phyloP scores from a whole-genome alignment of 37 sponge, comb jelly and placozoan species.

The Halichondria panicea region DNA sequence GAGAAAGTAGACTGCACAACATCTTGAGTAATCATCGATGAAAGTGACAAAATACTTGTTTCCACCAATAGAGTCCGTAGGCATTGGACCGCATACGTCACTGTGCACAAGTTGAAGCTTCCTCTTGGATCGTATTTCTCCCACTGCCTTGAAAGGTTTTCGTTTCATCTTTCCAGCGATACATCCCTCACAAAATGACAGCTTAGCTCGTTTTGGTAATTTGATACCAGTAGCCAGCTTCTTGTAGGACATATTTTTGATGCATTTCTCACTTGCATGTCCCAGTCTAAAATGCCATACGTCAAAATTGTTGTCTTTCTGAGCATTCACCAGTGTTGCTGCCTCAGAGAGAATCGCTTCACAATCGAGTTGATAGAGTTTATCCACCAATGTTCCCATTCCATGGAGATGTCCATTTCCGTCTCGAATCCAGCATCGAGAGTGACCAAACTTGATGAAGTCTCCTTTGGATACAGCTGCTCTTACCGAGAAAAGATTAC shows the following conservation, averaged over 20 bases:
- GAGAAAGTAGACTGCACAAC: conserved; percentile 49
- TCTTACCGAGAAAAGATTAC: conserved; percentile 30
- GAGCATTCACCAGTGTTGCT: conserved; percentile 10
- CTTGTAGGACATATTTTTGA: conserved; percentile 31
- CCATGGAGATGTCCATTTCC: conserved; percentile 22
- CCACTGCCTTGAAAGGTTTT: conserved; percentile 45
- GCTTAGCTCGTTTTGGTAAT: conserved; percentile 8
- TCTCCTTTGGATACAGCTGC: conserved; percentile 24
- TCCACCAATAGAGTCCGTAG: conserved; percentile 51
- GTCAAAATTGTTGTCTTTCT: conserved; percentile 3
- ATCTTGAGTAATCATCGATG: conserved; percentile 59
- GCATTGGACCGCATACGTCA: conserved; percentile 65
- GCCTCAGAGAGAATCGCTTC: conserved; percentile 1
- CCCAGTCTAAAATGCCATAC: conserved; percentile 68
- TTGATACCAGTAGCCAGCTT: conserved; percentile 24
- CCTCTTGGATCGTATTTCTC: conserved; percentile 26
- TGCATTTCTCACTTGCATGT: conserved; percentile 21
- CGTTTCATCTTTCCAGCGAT: conserved; percentile 49
- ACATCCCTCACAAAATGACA: conserved; percentile 60
- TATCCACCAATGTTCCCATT: conserved; percentile 28
- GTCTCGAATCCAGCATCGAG: conserved; percentile 35
- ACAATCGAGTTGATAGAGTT: conserved; percentile 20
- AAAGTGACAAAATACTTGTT: conserved; percentile 53
- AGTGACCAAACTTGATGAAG: conserved; percentile 20
- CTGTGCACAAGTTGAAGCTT: conserved; percentile 46